Evolutionary conservation across 2,113 vertebrate genomes (phyloP).

Genomic region (Hoplias malabaricus): DNA sequence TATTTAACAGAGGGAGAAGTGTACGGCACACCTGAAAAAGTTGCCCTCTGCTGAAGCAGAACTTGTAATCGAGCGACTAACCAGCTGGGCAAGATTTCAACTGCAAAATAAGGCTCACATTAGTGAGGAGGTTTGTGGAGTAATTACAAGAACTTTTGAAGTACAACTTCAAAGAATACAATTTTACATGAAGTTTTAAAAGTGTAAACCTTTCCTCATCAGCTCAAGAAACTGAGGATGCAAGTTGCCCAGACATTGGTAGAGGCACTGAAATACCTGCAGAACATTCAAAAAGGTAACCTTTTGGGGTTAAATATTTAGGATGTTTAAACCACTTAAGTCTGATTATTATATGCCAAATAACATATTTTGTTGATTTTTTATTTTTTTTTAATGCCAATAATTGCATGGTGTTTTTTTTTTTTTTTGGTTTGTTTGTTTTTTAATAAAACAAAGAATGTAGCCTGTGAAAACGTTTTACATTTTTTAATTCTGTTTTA

Average conservation of each 20-base stretch:
- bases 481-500: too few relatives aligned
- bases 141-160: background rate
- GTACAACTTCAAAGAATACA: background rate
- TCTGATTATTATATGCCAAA: too few relatives aligned
- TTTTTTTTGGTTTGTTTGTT: too few relatives aligned
- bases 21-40: slow-evolving; percentile 76
- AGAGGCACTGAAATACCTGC: slow-evolving; percentile 81
- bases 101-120: slow-evolving; percentile 77
- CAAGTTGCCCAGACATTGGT: slow-evolving; percentile 78
- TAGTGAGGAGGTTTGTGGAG: slow-evolving; percentile 69
- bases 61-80: slow-evolving; percentile 79
- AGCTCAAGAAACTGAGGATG: slow-evolving; percentile 81
- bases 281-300: slow-evolving; percentile 80
- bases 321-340: too few relatives aligned
- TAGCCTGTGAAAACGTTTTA: too few relatives aligned
- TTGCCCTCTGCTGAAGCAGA: slow-evolving; percentile 75
- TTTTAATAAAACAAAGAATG: too few relatives aligned
- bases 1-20: slow-evolving; percentile 80
- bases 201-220: slow-evolving; percentile 11
- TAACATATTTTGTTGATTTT: too few relatives aligned
- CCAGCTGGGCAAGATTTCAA: slow-evolving; percentile 79
- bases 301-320: too few relatives aligned
- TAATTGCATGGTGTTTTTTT: too few relatives aligned
- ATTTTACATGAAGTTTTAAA: background rate
- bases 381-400: too few relatives aligned